Evolutionary conservation across 2,888 invertebrate species (phyloP), one percentile per base, ranked within the genome.

Genomic region (Machimus rusticus): DNA sequence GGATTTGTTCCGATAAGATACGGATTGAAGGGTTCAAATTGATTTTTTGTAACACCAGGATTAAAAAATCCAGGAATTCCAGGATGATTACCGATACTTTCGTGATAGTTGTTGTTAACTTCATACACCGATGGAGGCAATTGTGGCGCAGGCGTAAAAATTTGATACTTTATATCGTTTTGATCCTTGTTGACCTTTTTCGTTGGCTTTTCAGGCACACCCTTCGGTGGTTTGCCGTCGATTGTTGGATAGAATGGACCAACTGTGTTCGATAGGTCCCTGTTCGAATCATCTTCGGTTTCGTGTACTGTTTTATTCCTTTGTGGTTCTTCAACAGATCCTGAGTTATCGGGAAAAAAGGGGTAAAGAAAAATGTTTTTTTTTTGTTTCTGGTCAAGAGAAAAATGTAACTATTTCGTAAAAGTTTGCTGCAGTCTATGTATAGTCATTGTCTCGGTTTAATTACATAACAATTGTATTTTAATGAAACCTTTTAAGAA

Each of bases 231-330:
- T 88, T 92, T 93, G 55, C 93, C 93, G 89, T 93, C 93, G 43
- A 91, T 66, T 0, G 93, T 93, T 37, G 93, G 93, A 89, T 92
- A 93, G 82, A 93, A 92, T 74, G 92, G 91, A 86, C 89, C 89
- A 12, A 90, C 79, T 4, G 89, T 89, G 87, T 90, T 91, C 84
- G 90, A 90, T 46, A 85, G 28, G 55, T 91, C 91, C 57, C 89
- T 89, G 23, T 90, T 90, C n/a, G 79, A 74, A 55, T 89, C 85
- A 34, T 88, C 82, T 3, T 43, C 77, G 28, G 5, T 31, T 31
- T 85, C 85, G 16, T 19, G 43, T 16, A 55, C 46, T 19, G 46
- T 86, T 77, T 77, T 86, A 51, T 86, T 86, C 34, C 31, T 66
- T 28, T 66, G 66, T 3, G 66, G 66, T 0, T 23, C 66, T 66